Evolutionary conservation across 64 coral and sea anemone genomes (phyloP).

Genomic region (Catalaphyllia jardinei): DNA sequence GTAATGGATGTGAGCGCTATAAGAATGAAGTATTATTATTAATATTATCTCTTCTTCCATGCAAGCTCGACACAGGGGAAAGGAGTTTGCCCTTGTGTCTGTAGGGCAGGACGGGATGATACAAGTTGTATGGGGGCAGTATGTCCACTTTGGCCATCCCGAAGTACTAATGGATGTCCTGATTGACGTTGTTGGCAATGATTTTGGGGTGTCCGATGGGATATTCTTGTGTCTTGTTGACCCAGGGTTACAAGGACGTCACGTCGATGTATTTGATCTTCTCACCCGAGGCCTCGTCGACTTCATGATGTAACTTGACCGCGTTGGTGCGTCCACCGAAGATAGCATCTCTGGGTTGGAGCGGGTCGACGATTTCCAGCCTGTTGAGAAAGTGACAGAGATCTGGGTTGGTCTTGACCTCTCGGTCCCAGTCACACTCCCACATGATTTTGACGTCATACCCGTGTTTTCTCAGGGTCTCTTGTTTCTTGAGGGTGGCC

Average conservation of each 20-base stretch:
- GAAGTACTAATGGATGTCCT: conserved; percentile 10
- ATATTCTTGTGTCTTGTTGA: too few relatives aligned
- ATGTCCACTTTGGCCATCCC: background rate
- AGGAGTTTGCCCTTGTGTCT: conserved; percentile 10
- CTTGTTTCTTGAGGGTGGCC: background rate
- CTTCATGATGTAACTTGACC: background rate
- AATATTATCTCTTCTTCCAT: background rate
- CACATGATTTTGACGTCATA: background rate
- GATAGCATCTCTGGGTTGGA: conserved; percentile 2
- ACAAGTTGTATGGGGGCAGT: background rate
- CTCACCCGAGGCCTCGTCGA: background rate
- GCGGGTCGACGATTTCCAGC: background rate
- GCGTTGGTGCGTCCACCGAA: conserved; percentile 49
- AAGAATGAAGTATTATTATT: too few relatives aligned
- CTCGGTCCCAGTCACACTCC: too few relatives aligned
- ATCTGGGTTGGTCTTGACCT: background rate
- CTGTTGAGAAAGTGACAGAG: too few relatives aligned
- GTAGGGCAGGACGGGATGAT: too few relatives aligned
- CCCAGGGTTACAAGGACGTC: background rate
- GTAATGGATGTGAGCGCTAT: too few relatives aligned
- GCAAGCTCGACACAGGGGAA: conserved; percentile 45
- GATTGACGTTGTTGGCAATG: too few relatives aligned
- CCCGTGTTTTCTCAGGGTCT: background rate
- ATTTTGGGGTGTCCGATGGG: too few relatives aligned
- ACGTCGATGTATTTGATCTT: conserved; percentile 2